These are phyloP conservation scores for Oscheius sp. DNA, from an alignment of 2,888 invertebrate species.

Conservation along the genomic window DNA sequence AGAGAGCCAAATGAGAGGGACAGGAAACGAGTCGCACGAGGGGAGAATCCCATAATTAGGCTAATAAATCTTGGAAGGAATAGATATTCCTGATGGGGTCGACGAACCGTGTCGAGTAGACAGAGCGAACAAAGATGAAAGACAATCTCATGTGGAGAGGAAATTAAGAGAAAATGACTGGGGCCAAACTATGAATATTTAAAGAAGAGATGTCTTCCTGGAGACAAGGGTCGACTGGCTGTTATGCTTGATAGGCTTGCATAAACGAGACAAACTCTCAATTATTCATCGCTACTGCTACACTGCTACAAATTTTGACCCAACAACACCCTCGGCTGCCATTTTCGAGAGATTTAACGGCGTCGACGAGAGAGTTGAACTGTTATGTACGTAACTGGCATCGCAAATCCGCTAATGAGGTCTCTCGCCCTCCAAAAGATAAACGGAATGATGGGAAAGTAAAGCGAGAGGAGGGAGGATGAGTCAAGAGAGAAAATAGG, in stretches of 20 bases:
- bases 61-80: conserved; percentile 19
- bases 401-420: conserved; percentile 21
- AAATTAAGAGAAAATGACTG: background rate
- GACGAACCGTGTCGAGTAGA: background rate
- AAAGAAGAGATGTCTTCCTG: no score
- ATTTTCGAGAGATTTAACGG: background rate
- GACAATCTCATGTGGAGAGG: background rate
- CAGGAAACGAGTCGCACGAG: conserved; percentile 13
- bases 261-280: no score
- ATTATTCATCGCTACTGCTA: no score
- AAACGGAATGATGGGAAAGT: background rate
- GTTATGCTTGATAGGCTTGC: no score
- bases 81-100: background rate
- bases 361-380: conserved; percentile 6
- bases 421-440: background rate
- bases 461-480: conserved; percentile 22
- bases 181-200: background rate
- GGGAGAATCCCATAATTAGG: conserved; percentile 23
- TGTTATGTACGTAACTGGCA: background rate
- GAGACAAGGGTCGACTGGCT: no score
- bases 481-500: background rate
- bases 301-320: background rate
- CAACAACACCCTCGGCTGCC: background rate
- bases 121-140: background rate
- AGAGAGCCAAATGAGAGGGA: conserved; percentile 2